Conservation (phyloP, 2,888 invertebrate genomes). For the Parnassius smintheus region DNA sequence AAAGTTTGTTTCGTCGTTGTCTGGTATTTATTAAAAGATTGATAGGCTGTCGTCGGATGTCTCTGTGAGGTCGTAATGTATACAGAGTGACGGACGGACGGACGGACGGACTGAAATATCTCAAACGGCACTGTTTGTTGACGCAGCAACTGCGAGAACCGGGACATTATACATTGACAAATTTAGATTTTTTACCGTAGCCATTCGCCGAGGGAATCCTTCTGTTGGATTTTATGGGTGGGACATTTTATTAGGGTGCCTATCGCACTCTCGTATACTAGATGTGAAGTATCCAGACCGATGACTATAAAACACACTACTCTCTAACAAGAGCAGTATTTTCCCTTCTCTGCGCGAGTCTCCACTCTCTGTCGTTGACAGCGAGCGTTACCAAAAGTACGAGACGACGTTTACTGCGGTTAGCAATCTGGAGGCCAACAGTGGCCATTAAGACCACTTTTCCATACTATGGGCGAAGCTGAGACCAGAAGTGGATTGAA, state of each 20-base stretch:
- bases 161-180: constrained; percentile 62
- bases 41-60: constrained; percentile 74
- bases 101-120: constrained; percentile 64
- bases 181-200: constrained; percentile 54
- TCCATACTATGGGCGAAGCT: too few relatives aligned
- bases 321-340: not conserved
- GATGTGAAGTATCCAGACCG: not conserved
- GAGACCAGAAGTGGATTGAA: too few relatives aligned
- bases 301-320: not conserved
- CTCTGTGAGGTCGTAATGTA: constrained; percentile 66
- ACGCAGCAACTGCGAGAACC: constrained; percentile 49
- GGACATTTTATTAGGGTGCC: constrained; percentile 15
- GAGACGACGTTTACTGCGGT: too few relatives aligned
- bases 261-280: not conserved
- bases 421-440: too few relatives aligned
- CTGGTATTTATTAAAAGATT: constrained; percentile 77
- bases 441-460: too few relatives aligned
- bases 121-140: constrained; percentile 66
- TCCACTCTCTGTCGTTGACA: too few relatives aligned
- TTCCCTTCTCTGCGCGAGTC: too few relatives aligned
- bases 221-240: constrained; percentile 29
- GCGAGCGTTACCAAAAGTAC: too few relatives aligned
- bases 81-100: constrained; percentile 53
- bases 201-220: constrained; percentile 28
- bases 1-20: constrained; percentile 29